phyloP scores from a whole-genome alignment of 2,888 invertebrate genomes.

The Drosophila prolongata region DNA sequence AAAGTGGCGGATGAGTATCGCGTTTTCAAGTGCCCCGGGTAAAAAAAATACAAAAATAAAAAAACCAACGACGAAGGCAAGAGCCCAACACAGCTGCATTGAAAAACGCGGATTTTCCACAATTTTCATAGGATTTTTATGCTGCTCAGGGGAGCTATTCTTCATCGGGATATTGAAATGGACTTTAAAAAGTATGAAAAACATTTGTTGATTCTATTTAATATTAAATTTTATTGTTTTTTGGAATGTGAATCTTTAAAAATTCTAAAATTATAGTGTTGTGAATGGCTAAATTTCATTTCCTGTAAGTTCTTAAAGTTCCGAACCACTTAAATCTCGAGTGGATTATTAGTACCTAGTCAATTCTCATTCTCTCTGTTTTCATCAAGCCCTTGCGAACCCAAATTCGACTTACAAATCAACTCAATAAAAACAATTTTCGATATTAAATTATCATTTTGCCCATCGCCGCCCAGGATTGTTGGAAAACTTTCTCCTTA shows the following conservation, averaged over 20 bases:
- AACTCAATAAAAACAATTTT: constrained; percentile 74
- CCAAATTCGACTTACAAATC: constrained; percentile 46
- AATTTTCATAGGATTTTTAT: constrained; percentile 2
- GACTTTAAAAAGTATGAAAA: background rate
- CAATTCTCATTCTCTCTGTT: too few relatives aligned
- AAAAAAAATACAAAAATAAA: background rate
- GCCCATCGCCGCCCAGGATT: constrained; percentile 10
- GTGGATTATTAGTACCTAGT: background rate
- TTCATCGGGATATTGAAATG: background rate
- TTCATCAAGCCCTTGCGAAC: background rate
- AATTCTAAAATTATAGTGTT: too few relatives aligned
- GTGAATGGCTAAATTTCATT: too few relatives aligned
- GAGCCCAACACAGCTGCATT: background rate
- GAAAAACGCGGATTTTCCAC: background rate
- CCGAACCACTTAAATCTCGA: too few relatives aligned
- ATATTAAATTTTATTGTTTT: background rate
- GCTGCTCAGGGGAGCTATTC: background rate
- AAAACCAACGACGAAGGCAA: background rate
- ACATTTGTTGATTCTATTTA: background rate
- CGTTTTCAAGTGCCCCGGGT: constrained; percentile 7
- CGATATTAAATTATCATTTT: constrained; percentile 79
- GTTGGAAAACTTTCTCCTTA: constrained; percentile 24
- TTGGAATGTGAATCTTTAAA: too few relatives aligned
- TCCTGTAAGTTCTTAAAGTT: background rate
- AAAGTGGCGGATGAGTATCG: constrained; percentile 33